Base-by-base conservation (phyloP, 2,113 vertebrate genomes). In the Hypanus sabinus region DNA sequence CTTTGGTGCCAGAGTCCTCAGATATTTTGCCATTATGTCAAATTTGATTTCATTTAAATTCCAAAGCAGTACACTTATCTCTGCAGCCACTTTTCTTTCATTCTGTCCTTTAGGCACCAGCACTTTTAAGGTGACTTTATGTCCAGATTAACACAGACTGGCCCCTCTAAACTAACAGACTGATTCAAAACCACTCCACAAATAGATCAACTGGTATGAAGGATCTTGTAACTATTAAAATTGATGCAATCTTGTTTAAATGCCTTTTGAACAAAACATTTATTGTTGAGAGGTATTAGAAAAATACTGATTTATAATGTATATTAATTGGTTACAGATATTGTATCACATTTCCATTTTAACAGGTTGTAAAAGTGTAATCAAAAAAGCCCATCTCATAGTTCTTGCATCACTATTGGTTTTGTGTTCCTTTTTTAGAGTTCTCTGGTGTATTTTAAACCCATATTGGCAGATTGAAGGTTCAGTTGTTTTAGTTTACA, bases 271-370 rank as follows among this genome's bases (percentile, higher is more conserved):
- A 65, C 65, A 90, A 90, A 90, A 65, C 62, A 5, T 33, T 90
- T 65, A 14, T 60, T 90, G 60, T 62, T 90, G 85, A 33, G 27
- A 88, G 62, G 18, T 33, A n/a, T 68, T 33, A 18, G 1, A 68
- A 18, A 62, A 88, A 65, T 87, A 11, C 24, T 65, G 85, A 73
- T 90, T 65, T 90, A 65, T 65, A 65, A 65, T 6, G 85, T 62
- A 65, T 90, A 90, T 90, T 90, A 90, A 90, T 68, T 65, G 85
- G n/a, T 90, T 90, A 62, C 30, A 90, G 30, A 12, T 90, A 60
- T 46, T n/a, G 20, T 65, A 5, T 7, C 60, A 65, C 85, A 33
- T 62, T n/a, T 90, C 30, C 14, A 90, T 90, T 65, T 68, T 65
- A 65, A 90, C 85, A 90, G 83, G 60, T 65, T 20, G 12, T 18